Conservation (phyloP, 2,888 invertebrate species). For the Nomada ruficornis region DNA sequence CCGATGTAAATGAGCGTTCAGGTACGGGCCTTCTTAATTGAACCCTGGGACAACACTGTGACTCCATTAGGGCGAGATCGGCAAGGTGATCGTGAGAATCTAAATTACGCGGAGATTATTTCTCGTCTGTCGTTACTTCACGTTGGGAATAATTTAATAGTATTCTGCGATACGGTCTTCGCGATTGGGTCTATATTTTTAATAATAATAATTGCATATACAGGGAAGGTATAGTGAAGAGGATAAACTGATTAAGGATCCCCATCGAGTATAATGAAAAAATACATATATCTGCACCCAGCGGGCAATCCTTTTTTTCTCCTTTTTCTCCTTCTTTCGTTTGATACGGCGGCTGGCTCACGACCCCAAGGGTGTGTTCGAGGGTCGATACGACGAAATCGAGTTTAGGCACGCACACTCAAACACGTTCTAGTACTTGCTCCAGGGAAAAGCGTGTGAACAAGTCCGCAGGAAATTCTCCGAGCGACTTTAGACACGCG, state of each 20-base stretch:
- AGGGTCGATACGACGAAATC: conserved; percentile 58
- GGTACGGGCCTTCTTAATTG: conserved; percentile 2
- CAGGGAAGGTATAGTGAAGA: background rate
- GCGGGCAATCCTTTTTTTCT: background rate
- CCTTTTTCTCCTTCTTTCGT: conserved; percentile 8
- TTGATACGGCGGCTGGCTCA: conserved; percentile 18
- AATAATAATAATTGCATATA: too few relatives aligned
- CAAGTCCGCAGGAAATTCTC: conserved; percentile 53
- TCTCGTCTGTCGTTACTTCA: too few relatives aligned
- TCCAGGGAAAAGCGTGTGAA: conserved; percentile 37
- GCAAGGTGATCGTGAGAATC: too few relatives aligned
- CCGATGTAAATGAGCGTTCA: conserved; percentile 25
- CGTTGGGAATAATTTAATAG: too few relatives aligned
- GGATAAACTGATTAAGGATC: background rate
- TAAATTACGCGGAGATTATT: too few relatives aligned
- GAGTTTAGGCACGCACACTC: conserved; percentile 68
- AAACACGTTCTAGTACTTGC: conserved; percentile 74
- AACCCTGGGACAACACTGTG: background rate
- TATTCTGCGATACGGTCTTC: too few relatives aligned
- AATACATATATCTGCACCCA: background rate
- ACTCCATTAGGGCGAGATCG: background rate
- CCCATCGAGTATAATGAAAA: background rate
- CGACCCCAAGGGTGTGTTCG: conserved; percentile 25
- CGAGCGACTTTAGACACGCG: conserved; percentile 13
- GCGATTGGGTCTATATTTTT: too few relatives aligned